A percentile compares a stretch with the other conserved stretches of the same genome.
Conservation (phyloP, 2,113 vertebrate genomes). For the Chionis minor region DNA sequence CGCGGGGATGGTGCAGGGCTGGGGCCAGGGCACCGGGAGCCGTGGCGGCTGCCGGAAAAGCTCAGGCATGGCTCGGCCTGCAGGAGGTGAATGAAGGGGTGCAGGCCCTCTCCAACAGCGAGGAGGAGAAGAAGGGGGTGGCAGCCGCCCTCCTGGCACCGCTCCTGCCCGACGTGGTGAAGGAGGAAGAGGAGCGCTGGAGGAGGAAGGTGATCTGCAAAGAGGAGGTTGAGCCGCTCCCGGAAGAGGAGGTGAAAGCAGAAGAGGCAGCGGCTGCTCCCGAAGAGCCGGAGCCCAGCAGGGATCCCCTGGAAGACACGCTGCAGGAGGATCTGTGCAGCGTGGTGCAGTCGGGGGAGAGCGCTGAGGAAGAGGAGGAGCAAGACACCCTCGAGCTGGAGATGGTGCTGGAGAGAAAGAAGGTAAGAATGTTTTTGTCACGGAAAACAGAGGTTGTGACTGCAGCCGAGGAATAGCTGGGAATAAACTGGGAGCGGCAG, state of each 20-base stretch:
- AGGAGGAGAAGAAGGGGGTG: constrained; percentile 91
- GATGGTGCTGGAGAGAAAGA: constrained; percentile 93
- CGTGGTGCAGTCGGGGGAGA: constrained; percentile 85
- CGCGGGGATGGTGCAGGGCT: background rate
- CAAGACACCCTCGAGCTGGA: constrained; percentile 94
- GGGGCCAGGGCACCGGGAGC: background rate
- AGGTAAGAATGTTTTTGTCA: constrained; percentile 58
- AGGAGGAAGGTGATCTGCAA: constrained; percentile 87
- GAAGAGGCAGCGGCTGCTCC: constrained; percentile 11
- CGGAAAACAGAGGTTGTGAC: fast-evolving
- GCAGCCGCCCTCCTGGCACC: constrained; percentile 92
- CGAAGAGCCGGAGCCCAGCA: background rate
- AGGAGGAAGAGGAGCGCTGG: constrained; percentile 95
- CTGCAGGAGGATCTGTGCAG: constrained; percentile 80
- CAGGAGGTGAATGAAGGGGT: constrained; percentile 95
- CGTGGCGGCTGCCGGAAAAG: fast-evolving
- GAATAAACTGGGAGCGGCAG: fast-evolving
- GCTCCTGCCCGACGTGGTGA: constrained; percentile 87
- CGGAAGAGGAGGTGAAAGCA: constrained; percentile 69
- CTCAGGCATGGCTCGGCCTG: fast-evolving
- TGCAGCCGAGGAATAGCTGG: background rate
- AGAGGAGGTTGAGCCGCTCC: constrained; percentile 76
- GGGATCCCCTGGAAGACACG: constrained; percentile 70
- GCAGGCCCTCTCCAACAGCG: constrained; percentile 89
- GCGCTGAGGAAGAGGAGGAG: constrained; percentile 85